A percentile compares a stretch with the other conserved stretches of the same genome.
phyloP scores from a whole-genome alignment of 2,797 vertebrate genomes.

The Bucorvus abyssinicus region DNA sequence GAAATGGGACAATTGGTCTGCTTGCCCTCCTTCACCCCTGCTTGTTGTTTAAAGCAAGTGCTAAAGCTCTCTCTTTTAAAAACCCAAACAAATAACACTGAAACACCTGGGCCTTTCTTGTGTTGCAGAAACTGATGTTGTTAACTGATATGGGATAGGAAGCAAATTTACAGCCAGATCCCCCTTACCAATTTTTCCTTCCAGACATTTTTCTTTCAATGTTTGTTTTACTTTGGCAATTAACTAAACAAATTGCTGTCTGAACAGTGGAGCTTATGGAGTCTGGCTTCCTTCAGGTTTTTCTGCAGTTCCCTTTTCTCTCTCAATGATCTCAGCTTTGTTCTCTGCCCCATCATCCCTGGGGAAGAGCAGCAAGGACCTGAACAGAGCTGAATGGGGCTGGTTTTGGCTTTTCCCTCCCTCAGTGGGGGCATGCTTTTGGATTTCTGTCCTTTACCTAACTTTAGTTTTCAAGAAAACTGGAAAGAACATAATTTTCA shows the following conservation, averaged over 20 bases:
- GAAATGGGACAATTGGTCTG: background rate
- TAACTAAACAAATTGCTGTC: conserved; percentile 9
- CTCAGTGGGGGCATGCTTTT: background rate
- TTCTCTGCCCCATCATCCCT: background rate
- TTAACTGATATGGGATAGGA: background rate
- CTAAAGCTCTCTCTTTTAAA: background rate
- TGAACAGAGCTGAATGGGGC: rapidly evolving
- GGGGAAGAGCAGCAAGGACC: background rate
- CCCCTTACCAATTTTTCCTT: background rate
- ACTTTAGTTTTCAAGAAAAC: background rate
- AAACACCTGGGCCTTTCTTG: background rate
- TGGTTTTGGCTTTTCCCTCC: background rate
- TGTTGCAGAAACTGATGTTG: background rate
- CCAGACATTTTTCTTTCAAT: conserved; percentile 10
- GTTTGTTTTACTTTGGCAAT: conserved; percentile 34
- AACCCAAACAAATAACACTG: background rate
- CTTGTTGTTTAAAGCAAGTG: background rate
- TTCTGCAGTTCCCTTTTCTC: background rate
- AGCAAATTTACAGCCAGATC: background rate
- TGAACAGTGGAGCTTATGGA: background rate
- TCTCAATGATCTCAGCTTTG: background rate
- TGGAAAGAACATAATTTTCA: background rate
- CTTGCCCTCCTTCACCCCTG: background rate
- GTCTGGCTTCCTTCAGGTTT: conserved; percentile 42
- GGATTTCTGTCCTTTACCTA: background rate